phyloP scores from a whole-genome alignment of 2,797 vertebrate species.

The Scyliorhinus canicula region DNA sequence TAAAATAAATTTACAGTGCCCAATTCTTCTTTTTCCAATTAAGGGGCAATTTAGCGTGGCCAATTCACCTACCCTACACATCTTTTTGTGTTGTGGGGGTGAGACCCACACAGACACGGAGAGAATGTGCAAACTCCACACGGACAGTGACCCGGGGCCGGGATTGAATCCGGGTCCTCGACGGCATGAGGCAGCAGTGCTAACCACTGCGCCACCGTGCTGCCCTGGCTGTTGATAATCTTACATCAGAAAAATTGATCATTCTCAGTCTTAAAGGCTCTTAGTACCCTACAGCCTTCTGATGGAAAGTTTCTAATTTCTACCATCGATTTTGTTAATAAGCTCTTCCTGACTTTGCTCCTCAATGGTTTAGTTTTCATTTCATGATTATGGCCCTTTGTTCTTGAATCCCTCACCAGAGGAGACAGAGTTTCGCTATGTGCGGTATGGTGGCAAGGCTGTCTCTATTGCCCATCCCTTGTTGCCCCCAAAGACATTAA shows the following conservation, averaged over 20 bases:
- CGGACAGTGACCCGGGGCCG: no score
- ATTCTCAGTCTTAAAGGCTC: not conserved
- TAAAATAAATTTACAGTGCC: no score
- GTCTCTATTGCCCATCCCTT: not conserved
- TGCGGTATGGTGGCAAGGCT: not conserved
- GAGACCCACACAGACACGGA: no score
- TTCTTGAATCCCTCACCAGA: not conserved
- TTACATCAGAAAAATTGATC: not conserved
- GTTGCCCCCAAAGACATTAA: not conserved
- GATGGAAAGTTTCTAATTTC: not conserved
- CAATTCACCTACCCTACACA: no score
- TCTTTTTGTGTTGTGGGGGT: no score
- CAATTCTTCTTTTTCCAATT: no score
- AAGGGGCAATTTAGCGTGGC: no score
- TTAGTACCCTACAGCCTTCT: not conserved
- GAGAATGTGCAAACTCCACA: no score
- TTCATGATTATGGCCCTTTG: not conserved
- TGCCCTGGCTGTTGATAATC: not conserved
- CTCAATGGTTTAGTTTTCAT: not conserved
- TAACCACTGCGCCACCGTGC: no score
- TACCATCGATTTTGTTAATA: not conserved
- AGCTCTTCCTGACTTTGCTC: not conserved
- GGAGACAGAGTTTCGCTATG: not conserved
- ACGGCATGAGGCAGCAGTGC: no score
- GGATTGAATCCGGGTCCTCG: no score